Evolutionary conservation across 1,140 invertebrate species (phyloP).

Genomic region (Bombyx mori): ASM3026992v2 NC_085128.1:12524501-12525000

Average conservation of each 20-base stretch:
- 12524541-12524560: conserved; percentile 69
- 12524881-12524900: no score
- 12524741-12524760: not conserved
- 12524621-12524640: conserved; percentile 68
- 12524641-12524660: conserved; percentile 65
- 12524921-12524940: no score
- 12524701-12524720: conserved; percentile 37
- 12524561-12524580: conserved; percentile 64
- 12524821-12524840: no score
- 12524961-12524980: no score
- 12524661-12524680: conserved; percentile 25
- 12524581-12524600: conserved; percentile 71
- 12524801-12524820: no score
- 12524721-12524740: conserved; percentile 5
- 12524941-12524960: no score
- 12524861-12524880: no score
- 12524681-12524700: conserved; percentile 30
- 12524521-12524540: conserved; percentile 57
- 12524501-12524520: conserved; percentile 56
- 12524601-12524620: conserved; percentile 61
- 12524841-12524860: no score
- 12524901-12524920: no score
- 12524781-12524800: no score
- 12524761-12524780: no score
- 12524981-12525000: no score